Conservation (phyloP, 2,113 vertebrate species). For the Nycticryphes semicollaris region DNA sequence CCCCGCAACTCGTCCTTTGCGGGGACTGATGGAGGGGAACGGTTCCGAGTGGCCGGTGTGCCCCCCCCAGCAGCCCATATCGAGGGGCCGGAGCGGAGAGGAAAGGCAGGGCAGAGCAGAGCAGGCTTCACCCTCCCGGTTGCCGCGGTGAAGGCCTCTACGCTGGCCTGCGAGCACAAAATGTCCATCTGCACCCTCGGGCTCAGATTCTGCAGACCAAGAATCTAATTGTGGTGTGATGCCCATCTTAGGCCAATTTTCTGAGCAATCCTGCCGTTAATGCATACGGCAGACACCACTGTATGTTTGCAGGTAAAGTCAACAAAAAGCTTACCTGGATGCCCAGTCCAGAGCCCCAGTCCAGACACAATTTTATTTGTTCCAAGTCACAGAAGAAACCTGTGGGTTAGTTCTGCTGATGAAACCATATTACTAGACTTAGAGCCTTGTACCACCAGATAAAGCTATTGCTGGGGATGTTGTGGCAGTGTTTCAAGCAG, state of each 20-base stretch:
- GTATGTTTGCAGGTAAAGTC: background rate
- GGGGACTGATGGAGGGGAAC: background rate
- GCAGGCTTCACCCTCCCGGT: background rate
- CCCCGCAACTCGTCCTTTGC: accelerated
- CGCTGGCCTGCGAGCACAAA: accelerated
- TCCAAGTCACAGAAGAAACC: background rate
- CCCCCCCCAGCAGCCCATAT: background rate
- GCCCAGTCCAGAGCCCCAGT: too few species aligned
- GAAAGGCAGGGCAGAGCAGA: too few species aligned
- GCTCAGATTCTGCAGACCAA: background rate
- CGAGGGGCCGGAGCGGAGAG: too few species aligned
- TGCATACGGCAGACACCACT: accelerated
- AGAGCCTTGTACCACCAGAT: accelerated
- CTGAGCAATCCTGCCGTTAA: accelerated
- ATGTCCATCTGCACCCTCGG: background rate
- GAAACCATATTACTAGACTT: accelerated
- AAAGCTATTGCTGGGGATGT: background rate
- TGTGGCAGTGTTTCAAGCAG: background rate
- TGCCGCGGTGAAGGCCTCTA: background rate
- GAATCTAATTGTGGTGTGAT: background rate
- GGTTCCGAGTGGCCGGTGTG: background rate
- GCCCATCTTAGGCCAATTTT: background rate
- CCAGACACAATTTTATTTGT: background rate
- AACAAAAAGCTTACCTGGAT: background rate
- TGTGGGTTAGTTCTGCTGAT: background rate